Evolutionary conservation across 2,888 invertebrate species (phyloP), one percentile per base, ranked within the genome.

Genomic region (Tetrapedia diversipes): DNA sequence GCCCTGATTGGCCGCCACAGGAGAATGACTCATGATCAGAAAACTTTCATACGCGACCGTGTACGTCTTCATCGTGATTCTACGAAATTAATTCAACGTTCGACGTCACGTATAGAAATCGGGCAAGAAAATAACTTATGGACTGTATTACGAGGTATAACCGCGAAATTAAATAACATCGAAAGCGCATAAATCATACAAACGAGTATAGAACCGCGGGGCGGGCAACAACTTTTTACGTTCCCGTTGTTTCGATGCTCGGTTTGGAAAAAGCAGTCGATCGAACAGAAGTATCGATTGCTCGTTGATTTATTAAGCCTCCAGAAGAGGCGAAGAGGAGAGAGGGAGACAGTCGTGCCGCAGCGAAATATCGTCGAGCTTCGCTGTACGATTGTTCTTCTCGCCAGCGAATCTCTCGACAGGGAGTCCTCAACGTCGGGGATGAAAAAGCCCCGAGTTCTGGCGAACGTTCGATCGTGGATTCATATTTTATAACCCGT

Each of bases 401-500:
- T 39, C 39, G 37, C 19, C 32, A 63, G 11, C 49, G 65, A 22
- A 56, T 65, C 43, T 49, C 39, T 34, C 76, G 22, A 65, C 41
- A 47, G 76, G 77, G 79, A 67, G 53, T 66, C 65, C 59, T 57
- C 70, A 41, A 51, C n/a, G 49, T 51, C 24, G 24, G 14, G 34
- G 41, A 54, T 57, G 53, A 72, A 80, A 74, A 74, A 73, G 49
- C 14, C 32, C 37, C 27, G 51, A 22, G 65, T 70, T 76, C 57
- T 66, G 49, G 49, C 71, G 70, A 64, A 37, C 56, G 77, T 86
- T 84, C 83, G 81, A 87, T 86, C 86, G 81, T 32, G 59, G 77
- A 85, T 88, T 87, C 82, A 85, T 87, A 84, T 85, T 87, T 86
- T 79, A 85, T 79, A 77, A 61, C 61, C 47, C 69, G 77, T 60